Base-by-base conservation (phyloP, 2,888 invertebrate species). In the Rutpela maculata region DNA sequence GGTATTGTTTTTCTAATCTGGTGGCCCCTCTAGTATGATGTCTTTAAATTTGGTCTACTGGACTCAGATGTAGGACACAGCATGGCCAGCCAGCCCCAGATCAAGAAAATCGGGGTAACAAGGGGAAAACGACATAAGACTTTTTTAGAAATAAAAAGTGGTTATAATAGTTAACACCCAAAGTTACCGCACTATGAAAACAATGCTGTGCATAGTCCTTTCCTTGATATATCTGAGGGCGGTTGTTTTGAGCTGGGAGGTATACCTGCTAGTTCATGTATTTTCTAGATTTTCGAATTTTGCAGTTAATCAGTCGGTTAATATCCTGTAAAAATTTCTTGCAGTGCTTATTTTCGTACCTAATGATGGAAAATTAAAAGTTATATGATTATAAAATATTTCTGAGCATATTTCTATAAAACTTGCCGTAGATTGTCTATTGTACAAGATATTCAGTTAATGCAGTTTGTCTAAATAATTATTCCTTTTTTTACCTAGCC, bases 401-500 rank as follows among this genome's bases (percentile, higher is more conserved):
- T 19, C 7, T 59, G 22, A 59, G 59, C 59, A 59, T 59, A 19
- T 19, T 50, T 19, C 67, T 67, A 67, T 38, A 67, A 67, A 67
- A 67, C 11, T 55, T 22, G 15, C 67, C 22, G 18, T 35, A 26
- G 55, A 67, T 67, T 67, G 67, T 67, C 67, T 67, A 67, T 55
- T 67, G 55, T 67, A 67, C 22, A 55, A 43, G 26, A 38, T 65
- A 19, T 26, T 74, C 55, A 81, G 81, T 85, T 83, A 84, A 85
- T 85, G 84, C 85, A 15, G 12, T 50, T 75, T 80, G 74, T 78
- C 84, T 86, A 85, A 81, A 83, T 85, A 86, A 86, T 86, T 85
- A 87, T 85, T 87, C 86, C 87, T 83, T 80, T 83, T 80, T 78
- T 70, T 22, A 59, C 59, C 86, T 87, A 86, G 88, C 88, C 86